These are phyloP conservation scores for Lycophotia porphyrea DNA, from an alignment of 2,888 invertebrate species.

Conservation along the genomic window DNA sequence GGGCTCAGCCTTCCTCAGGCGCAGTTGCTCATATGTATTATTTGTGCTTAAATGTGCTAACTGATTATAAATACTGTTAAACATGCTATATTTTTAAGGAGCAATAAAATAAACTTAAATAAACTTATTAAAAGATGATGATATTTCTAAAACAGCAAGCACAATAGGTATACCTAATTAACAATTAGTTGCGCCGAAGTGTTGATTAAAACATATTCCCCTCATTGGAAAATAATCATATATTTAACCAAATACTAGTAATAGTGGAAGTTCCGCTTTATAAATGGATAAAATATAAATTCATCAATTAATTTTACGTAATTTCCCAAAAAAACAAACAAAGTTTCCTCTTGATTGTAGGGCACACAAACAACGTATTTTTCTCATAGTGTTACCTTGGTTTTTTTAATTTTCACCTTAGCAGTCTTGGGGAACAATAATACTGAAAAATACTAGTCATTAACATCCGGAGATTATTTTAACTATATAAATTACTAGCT, in stretches of 20 bases:
- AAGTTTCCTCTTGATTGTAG: constrained; percentile 45
- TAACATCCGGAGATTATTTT: constrained; percentile 34
- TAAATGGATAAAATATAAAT: constrained; percentile 21
- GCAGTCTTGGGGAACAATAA: neutral
- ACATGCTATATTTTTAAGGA: no score
- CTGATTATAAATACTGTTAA: no score
- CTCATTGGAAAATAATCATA: constrained; percentile 8
- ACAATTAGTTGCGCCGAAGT: neutral
- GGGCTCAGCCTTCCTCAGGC: no score
- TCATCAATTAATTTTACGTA: constrained; percentile 26
- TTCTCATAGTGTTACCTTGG: constrained; percentile 7
- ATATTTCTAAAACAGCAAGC: neutral
- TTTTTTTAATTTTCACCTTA: constrained; percentile 8
- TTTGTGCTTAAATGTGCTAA: no score
- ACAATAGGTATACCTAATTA: no score
- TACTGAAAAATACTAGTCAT: constrained; percentile 34
- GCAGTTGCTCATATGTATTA: no score
- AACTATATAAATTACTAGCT: neutral
- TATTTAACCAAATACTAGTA: neutral
- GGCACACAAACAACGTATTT: constrained; percentile 15
- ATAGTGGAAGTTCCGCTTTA: constrained; percentile 29
- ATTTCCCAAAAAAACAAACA: constrained; percentile 39
- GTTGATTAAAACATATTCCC: neutral
- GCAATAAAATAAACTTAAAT: no score
- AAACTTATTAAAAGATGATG: no score